These are phyloP conservation scores for Vesta saturnalis DNA, from an alignment of 2,888 invertebrate genomes.

Conservation along the genomic window DNA sequence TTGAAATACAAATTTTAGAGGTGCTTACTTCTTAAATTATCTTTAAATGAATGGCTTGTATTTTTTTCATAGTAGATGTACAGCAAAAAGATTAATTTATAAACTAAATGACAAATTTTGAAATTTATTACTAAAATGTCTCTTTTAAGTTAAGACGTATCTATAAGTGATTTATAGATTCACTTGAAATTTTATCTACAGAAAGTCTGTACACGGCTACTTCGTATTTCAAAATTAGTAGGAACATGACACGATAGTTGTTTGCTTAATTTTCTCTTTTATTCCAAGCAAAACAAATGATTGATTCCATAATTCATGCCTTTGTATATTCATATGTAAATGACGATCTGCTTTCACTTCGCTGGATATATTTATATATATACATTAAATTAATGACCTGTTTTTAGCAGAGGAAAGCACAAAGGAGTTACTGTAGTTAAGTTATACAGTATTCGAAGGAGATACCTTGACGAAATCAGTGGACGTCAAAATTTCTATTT, in stretches of 20 bases:
- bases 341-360: slow-evolving; percentile 44
- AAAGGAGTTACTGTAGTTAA: slow-evolving; percentile 32
- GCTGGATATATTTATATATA: slow-evolving; percentile 49
- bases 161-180: too few species aligned
- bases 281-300: slow-evolving; percentile 47
- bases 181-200: not conserved
- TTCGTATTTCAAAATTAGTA: not conserved
- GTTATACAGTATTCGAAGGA: slow-evolving; percentile 25
- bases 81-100: not conserved
- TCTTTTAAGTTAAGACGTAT: too few species aligned
- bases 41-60: slow-evolving; percentile 9
- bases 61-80: too few species aligned
- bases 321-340: slow-evolving; percentile 50
- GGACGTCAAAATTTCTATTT: slow-evolving; percentile 23
- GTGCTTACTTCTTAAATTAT: not conserved
- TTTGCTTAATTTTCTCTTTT: slow-evolving; percentile 22
- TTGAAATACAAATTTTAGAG: slow-evolving; percentile 35
- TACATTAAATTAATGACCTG: slow-evolving; percentile 51
- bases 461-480: slow-evolving; percentile 34
- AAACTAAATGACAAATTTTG: not conserved
- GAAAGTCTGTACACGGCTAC: too few species aligned
- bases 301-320: slow-evolving; percentile 52
- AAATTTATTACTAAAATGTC: too few species aligned
- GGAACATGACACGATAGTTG: not conserved
- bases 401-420: slow-evolving; percentile 42